Evolutionary conservation across 2,888 invertebrate species (phyloP), one percentile per base, ranked within the genome.

Genomic region (Chrysolina americana): DNA sequence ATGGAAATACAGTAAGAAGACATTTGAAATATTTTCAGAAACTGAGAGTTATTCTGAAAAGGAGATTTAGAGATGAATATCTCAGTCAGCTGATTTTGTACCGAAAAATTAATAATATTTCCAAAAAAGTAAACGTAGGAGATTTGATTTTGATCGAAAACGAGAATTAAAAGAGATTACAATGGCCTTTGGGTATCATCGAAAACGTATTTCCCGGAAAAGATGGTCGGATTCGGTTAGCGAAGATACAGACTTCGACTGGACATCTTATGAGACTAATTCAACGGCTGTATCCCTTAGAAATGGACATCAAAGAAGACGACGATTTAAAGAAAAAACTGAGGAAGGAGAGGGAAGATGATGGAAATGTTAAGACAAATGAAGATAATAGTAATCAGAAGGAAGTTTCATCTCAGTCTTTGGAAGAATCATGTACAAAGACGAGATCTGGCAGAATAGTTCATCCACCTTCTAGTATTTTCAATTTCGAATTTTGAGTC

Each of bases 171-270:
- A 59, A 59, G 21, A 59, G 59, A 59, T 13, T 59, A 13, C 1
- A 59, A 23, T 59, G 59, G 59, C 59, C 59, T 23, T 28, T 59
- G 21, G 59, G 59, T 19, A 23, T 21, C 28, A 21, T 59, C 8
- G 21, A 59, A 21, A 28, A 59, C 13, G 11, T 59, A 6, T 23
- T 59, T 59, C 59, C 59, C 2, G 15, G 59, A 23, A 21, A 28
- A 21, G 59, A 59, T 19, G 59, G 23, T 11, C 11, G 15, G 28
- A 15, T 59, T 8, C 21, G 59, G 19, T 59, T 21, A 15, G 59
- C 15, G 8, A 21, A 28, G 11, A 11, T 59, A n/a, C 21, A 19
- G n/a, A 59, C 59, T 59, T 9, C 19, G 15, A 59, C 5, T 15
- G 59, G 59, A 13, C 11, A 21, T 59, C 0, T 59, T 19, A 23